Base-by-base conservation (phyloP, 2,888 invertebrate species). In the Gandaritis pyraliata region DNA sequence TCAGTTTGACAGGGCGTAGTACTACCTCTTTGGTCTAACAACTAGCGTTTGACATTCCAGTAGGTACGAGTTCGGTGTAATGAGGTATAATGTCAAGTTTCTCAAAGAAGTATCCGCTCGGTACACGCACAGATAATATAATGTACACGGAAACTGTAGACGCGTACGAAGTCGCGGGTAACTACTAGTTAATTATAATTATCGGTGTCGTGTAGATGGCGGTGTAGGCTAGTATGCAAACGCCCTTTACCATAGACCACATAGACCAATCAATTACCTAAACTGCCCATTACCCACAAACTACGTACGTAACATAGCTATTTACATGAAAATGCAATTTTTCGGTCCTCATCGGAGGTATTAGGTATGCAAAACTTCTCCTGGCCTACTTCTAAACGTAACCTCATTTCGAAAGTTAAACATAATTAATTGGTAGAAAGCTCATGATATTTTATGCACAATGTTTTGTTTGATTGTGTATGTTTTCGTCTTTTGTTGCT, bases 281-380 rank as follows among this genome's bases (percentile, higher is more conserved):
- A 53, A 54, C 36, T 46, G 16, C 45, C 43, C 53, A 54, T 46
- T 56, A 55, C 36, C 15, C 15, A 11, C 12, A 41, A 48, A 30
- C 38, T 39, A 29, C 30, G 54, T 54, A 46, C 15, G 6, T 10
- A 16, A 43, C 11, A 7, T n/a, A 1, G 48, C 57, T 58, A 66
- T 69, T 69, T 65, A 65, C 69, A 69, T 69, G 63, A 65, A 69
- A 66, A 65, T 65, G 62, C 66, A 47, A 65, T 69, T 66, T 69
- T 66, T 69, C 58, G 51, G 51, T 57, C 41, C 62, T 62, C 61
- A 41, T 62, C 16, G 16, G 8, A 7, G 12, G 43, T 65, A 64
- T 66, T 66, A 33, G 33, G 33, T 33, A 69, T 68, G 64, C 58
- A 61, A 68, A 64, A 60, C 30, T 39, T 59, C 45, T 51, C 41